Percentiles rank a stretch among this genome's conserved stretches.
Conservation (phyloP, 2,797 vertebrate genomes). For the Bovichtus diacanthus region DNA sequence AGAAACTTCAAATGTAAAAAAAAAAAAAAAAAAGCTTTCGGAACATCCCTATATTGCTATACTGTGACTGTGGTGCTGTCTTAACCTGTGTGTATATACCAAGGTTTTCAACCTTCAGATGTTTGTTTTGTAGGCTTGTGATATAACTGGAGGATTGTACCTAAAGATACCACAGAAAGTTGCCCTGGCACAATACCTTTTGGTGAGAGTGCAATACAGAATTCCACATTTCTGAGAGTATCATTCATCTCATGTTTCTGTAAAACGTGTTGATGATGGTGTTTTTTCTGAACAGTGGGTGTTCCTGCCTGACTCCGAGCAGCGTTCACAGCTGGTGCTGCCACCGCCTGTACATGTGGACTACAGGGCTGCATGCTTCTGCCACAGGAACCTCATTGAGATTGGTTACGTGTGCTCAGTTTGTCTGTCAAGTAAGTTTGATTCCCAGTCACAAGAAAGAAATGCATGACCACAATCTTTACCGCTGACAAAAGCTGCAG, state of each 20-base stretch:
- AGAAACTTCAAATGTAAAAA: too few species aligned
- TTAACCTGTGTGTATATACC: neutral
- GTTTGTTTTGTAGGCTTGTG: constrained; percentile 90
- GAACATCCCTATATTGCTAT: too few species aligned
- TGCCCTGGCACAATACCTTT: constrained; percentile 93
- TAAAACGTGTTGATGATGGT: neutral
- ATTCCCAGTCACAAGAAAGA: neutral
- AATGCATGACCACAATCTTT: neutral
- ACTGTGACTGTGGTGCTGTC: neutral
- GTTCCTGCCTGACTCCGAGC: constrained; percentile 94
- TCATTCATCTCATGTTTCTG: neutral
- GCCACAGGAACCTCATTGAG: constrained; percentile 96
- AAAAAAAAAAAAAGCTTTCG: too few species aligned
- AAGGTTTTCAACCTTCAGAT: neutral
- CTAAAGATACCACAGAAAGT: constrained; percentile 93
- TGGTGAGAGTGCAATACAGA: constrained; percentile 85
- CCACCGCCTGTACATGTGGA: constrained; percentile 94
- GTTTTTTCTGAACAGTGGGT: constrained; percentile 89
- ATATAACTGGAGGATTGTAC: constrained; percentile 97
- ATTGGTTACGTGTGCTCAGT: constrained; percentile 98
- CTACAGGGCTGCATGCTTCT: constrained; percentile 98
- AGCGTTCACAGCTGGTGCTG: constrained; percentile 92
- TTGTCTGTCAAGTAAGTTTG: constrained; percentile 94
- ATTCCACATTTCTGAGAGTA: neutral
- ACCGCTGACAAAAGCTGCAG: neutral